Conservation (phyloP, 2,797 vertebrate species). For the Acrossocheilus fasciatus region DNA sequence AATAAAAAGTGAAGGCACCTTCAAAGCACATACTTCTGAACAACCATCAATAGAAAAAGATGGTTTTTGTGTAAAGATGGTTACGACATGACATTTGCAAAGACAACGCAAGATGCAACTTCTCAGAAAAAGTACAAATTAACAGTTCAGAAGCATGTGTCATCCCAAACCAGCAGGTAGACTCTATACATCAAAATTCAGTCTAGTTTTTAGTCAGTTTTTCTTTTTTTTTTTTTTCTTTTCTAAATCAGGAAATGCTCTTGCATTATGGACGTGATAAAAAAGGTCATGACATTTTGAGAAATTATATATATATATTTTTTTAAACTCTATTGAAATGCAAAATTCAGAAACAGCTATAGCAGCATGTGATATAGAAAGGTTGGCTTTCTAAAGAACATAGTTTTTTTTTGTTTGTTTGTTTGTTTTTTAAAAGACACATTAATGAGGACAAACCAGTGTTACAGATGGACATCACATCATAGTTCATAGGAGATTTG, state of each 20-base stretch:
- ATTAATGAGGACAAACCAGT: no score
- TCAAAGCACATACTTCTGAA: not conserved
- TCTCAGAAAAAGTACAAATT: not conserved
- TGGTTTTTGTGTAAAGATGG: not conserved
- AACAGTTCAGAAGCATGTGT: not conserved
- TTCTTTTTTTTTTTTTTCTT: not conserved
- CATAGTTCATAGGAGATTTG: no score
- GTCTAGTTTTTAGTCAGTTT: not conserved
- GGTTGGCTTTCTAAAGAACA: not conserved
- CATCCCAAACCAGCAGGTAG: constrained; percentile 18
- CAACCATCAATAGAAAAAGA: not conserved
- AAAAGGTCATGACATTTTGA: not conserved
- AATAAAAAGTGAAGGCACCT: not conserved
- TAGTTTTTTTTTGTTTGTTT: not conserved
- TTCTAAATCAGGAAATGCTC: not conserved
- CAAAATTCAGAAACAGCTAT: not conserved
- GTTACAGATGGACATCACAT: no score
- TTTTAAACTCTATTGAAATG: not conserved
- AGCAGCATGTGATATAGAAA: not conserved
- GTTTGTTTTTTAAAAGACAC: no score
- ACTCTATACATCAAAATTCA: not conserved
- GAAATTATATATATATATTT: not conserved
- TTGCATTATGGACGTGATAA: not conserved
- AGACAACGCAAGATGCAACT: not conserved
- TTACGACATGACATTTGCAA: not conserved